A percentile compares a stretch with the other conserved stretches of the same genome.
Evolutionary conservation across 1,140 invertebrate genomes (phyloP).

Genomic region (Dendrolimus punctatus): DNA sequence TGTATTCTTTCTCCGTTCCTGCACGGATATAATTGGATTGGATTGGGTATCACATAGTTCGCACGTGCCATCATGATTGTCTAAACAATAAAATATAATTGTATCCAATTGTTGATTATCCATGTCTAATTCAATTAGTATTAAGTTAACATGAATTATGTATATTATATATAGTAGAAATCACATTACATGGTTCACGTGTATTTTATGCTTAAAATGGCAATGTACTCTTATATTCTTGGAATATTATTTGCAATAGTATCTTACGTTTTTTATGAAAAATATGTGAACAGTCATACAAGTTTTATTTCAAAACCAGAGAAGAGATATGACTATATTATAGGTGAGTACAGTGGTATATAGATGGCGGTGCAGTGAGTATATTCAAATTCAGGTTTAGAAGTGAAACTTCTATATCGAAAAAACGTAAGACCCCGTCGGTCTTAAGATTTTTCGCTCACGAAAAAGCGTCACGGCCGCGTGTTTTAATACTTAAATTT

Average conservation of each 20-base stretch:
- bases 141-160: slow-evolving; percentile 8
- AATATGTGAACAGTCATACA: slow-evolving; percentile 36
- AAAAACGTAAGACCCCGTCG: too few species aligned
- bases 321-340: slow-evolving; percentile 62
- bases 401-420: too few species aligned
- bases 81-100: not conserved
- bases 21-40: too few species aligned
- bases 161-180: slow-evolving; percentile 12
- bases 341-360: slow-evolving; percentile 38
- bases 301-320: slow-evolving; percentile 45
- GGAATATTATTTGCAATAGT: slow-evolving; percentile 32
- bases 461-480: too few species aligned
- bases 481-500: too few species aligned
- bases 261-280: slow-evolving; percentile 49
- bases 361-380: too few species aligned
- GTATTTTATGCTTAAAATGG: slow-evolving; percentile 19
- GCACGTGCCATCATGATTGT: too few species aligned
- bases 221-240: slow-evolving; percentile 36
- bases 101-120: slow-evolving; percentile 26
- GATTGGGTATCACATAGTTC: too few species aligned
- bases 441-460: too few species aligned
- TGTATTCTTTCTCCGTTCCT: too few species aligned
- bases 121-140: slow-evolving; percentile 56
- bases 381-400: too few species aligned
- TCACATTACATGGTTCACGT: slow-evolving; percentile 5